A percentile compares a stretch with the other conserved stretches of the same genome.
phyloP scores from a whole-genome alignment of 2,797 vertebrate species.

The Corythornis leucogaster region DNA sequence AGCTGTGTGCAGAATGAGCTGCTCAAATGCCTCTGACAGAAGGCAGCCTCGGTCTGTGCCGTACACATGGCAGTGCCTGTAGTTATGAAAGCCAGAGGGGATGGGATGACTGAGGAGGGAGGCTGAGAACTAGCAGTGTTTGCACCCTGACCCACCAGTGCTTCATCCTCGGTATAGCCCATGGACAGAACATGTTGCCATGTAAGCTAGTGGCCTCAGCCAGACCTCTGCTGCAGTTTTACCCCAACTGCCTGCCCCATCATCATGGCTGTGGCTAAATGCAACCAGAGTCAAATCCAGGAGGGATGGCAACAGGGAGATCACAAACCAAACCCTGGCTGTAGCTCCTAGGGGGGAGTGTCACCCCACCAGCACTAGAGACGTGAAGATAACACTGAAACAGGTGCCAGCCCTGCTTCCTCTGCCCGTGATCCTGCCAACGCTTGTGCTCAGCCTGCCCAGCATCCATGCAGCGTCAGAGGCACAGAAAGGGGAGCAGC shows the following conservation, averaged over 20 bases:
- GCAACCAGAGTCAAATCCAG: accelerated
- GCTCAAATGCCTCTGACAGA: accelerated
- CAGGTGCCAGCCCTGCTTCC: background rate
- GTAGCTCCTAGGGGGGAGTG: background rate
- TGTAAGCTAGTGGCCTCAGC: accelerated
- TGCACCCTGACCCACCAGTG: background rate
- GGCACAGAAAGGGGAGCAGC: background rate
- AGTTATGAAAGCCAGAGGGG: background rate
- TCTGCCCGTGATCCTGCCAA: background rate
- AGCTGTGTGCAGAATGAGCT: background rate
- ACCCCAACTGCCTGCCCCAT: background rate
- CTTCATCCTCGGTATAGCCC: background rate
- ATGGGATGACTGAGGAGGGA: background rate
- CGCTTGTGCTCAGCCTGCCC: accelerated
- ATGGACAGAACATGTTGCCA: accelerated
- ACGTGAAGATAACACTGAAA: too few relatives aligned
- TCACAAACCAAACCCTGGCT: background rate
- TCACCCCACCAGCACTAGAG: background rate
- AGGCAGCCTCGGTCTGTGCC: accelerated
- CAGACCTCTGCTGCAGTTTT: background rate
- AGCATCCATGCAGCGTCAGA: accelerated
- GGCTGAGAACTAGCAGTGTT: background rate
- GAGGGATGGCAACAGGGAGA: background rate
- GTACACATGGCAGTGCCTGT: accelerated
- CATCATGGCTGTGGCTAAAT: background rate